Conservation (phyloP, 2,797 vertebrate genomes). For the Tarsius wallacei region DNA sequence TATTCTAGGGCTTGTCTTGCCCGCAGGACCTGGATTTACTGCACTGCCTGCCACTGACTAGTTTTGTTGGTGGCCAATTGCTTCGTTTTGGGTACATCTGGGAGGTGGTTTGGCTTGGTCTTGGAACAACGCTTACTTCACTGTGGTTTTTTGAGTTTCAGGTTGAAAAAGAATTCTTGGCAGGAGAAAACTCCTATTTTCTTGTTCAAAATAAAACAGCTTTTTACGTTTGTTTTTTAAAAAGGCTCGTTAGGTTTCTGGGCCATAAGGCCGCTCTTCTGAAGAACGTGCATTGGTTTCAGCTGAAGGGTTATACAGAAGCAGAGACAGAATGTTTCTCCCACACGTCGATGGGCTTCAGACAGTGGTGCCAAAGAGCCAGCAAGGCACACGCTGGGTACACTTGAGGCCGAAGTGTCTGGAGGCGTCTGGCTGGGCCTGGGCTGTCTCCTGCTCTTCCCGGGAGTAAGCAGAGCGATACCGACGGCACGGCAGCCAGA, state of each 20-base stretch:
- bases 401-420: slow-evolving; percentile 10
- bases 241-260: slow-evolving; percentile 30
- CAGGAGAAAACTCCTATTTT: slow-evolving; percentile 5
- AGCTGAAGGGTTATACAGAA: slow-evolving; percentile 23
- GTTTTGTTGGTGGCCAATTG: neutral
- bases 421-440: slow-evolving; percentile 55
- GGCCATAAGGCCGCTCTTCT: slow-evolving; percentile 25
- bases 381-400: neutral
- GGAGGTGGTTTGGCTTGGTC: neutral
- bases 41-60: neutral
- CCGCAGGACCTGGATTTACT: neutral
- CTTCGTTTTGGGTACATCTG: slow-evolving; percentile 22
- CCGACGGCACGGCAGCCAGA: slow-evolving; percentile 71
- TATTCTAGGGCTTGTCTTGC: neutral
- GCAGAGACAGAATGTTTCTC: slow-evolving; percentile 41
- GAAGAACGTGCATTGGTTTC: slow-evolving; percentile 58
- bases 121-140: slow-evolving; percentile 26
- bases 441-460: slow-evolving; percentile 27
- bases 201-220: slow-evolving; percentile 70
- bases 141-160: slow-evolving; percentile 65
- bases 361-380: neutral
- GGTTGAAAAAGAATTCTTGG: slow-evolving; percentile 71
- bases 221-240: neutral
- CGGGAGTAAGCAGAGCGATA: neutral
- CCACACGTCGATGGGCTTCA: slow-evolving; percentile 7